Evolutionary conservation across 2,888 invertebrate species (phyloP), one percentile per base, ranked within the genome.

Genomic region (Ptychoptera contaminata): DNA sequence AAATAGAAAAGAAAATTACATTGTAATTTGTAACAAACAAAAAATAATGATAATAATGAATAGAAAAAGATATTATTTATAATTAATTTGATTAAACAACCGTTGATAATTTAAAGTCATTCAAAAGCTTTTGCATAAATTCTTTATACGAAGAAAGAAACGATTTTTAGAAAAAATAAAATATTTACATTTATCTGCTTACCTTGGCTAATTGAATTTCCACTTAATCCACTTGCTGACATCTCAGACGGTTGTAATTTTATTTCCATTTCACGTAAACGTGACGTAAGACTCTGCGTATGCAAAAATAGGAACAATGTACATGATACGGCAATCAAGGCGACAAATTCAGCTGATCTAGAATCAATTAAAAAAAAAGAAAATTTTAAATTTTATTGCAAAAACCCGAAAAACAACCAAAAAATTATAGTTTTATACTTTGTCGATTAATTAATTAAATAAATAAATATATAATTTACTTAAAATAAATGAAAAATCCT

Each of bases 301-400:
- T 87, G 87, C 51, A 87, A 72, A 65, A 86, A 86, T 55, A 87
- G 75, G 67, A 87, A 86, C 56, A 87, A 68, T 2, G 86, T 86
- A 56, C 83, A 82, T 40, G 85, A 86, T 50, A 87, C 77, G 31
- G 85, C 86, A 57, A 86, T 70, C 50, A 87, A 67, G 14, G 87
- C 86, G 53, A 87, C 78, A 58, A 87, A 69, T 67, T 87, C 86
- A 58, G 82, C 84, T 45, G 86, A 84, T 65, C 87, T 87, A 71
- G 40, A 72, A 71, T 47, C 51, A n/a, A n/a, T 40, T 11, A 11
- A 10, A 8, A n/a, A 16, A 39, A n/a, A 39, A 39, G 39, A 16
- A 6, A 4, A 39, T 9, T 16, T 16, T n/a, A 39, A 29, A 39
- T 29, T 39, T 39, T 12, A 29, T 29, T 23, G 10, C 3, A 31